Percentiles rank a stretch among this genome's conserved stretches.
Conservation (phyloP, 2,888 invertebrate genomes). For the Buathra laborator region DNA sequence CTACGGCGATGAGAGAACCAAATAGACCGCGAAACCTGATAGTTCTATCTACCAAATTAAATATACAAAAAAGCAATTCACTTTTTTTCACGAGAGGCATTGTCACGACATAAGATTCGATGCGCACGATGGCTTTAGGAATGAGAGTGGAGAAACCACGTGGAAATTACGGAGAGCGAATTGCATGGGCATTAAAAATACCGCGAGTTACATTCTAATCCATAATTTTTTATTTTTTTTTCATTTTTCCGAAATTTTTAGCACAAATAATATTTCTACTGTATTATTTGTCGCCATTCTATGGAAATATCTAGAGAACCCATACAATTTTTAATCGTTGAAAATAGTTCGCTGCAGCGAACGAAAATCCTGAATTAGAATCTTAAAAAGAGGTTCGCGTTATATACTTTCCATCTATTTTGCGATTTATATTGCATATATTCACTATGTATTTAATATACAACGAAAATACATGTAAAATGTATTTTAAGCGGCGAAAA, state of each 20-base stretch:
- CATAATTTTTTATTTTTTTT: slow-evolving; percentile 32
- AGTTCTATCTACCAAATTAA: not conserved
- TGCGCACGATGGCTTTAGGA: slow-evolving; percentile 29
- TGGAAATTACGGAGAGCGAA: not conserved
- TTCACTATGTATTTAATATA: not conserved
- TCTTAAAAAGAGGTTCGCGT: not conserved
- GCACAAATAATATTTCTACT: too few species aligned
- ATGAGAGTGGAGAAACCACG: slow-evolving; percentile 1
- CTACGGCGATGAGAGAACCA: slow-evolving; percentile 10
- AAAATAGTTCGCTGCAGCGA: too few species aligned
- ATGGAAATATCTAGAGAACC: too few species aligned
- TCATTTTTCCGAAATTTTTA: too few species aligned
- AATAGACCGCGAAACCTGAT: not conserved
- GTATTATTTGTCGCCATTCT: too few species aligned
- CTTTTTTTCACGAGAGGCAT: slow-evolving; percentile 17
- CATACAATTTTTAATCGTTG: too few species aligned
- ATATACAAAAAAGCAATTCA: slow-evolving; percentile 32
- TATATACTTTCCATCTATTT: not conserved
- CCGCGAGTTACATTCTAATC: slow-evolving; percentile 18
- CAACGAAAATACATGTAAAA: too few species aligned
- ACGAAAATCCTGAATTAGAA: not conserved
- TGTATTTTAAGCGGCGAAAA: too few species aligned
- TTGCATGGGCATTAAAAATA: slow-evolving; percentile 35
- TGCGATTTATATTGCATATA: not conserved
- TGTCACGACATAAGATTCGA: slow-evolving; percentile 50